Percentiles rank a stretch among this genome's conserved stretches.
phyloP scores from a whole-genome alignment of 2,888 invertebrate genomes.

The Erebia palarica region DNA sequence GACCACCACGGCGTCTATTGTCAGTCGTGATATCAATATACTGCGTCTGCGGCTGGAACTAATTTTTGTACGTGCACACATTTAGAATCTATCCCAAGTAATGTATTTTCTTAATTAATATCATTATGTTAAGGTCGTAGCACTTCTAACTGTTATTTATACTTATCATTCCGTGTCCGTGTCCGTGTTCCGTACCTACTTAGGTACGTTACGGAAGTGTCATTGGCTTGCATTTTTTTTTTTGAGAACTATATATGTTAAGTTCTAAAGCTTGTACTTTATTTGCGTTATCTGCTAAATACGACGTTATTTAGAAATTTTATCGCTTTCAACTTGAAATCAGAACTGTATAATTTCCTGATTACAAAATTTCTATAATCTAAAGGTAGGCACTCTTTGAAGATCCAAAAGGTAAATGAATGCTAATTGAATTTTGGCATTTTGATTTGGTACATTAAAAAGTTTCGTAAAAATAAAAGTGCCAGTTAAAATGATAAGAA shows the following conservation, averaged over 20 bases:
- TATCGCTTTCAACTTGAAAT: neutral
- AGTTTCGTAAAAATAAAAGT: too few relatives aligned
- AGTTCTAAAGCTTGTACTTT: neutral
- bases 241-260: neutral
- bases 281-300: neutral
- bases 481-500: too few relatives aligned
- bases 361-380: neutral
- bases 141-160: slow-evolving; percentile 24
- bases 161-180: neutral
- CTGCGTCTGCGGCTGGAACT: slow-evolving; percentile 38
- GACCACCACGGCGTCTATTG: slow-evolving; percentile 41
- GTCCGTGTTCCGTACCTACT: too few relatives aligned
- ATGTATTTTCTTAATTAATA: slow-evolving; percentile 31
- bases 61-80: slow-evolving; percentile 41
- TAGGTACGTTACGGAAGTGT: neutral
- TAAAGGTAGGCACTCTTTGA: neutral
- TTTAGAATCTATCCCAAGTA: slow-evolving; percentile 32
- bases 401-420: neutral
- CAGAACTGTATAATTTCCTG: neutral
- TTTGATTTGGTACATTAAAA: too few relatives aligned
- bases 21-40: slow-evolving; percentile 41
- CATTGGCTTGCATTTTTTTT: slow-evolving; percentile 5
- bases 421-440: too few relatives aligned
- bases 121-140: slow-evolving; percentile 29
- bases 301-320: neutral